These are phyloP conservation scores for Cotesia congregata DNA, from an alignment of 2,888 invertebrate genomes.

Conservation along the genomic window DNA sequence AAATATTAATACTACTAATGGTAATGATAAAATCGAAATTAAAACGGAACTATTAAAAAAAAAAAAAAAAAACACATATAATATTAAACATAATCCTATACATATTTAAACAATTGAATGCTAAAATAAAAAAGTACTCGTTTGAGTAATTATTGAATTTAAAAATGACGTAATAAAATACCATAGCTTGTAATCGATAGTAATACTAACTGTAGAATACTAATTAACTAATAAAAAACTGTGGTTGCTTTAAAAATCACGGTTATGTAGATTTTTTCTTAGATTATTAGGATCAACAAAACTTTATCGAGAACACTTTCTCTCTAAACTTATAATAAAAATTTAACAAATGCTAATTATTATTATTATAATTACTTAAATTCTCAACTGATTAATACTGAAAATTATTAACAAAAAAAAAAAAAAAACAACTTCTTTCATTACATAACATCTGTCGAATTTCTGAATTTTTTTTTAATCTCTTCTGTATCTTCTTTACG, in stretches of 20 bases:
- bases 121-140: conserved; percentile 59
- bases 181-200: conserved; percentile 64
- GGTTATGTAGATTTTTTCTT: conserved; percentile 61
- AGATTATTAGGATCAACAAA: conserved; percentile 57
- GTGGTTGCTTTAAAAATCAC: conserved; percentile 61
- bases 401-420: conserved; percentile 22
- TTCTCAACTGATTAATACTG: conserved; percentile 19
- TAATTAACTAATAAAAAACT: conserved; percentile 55
- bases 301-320: conserved; percentile 67
- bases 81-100: conserved; percentile 67
- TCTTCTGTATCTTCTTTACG: conserved; percentile 50
- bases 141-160: conserved; percentile 60
- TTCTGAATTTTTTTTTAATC: conserved; percentile 48
- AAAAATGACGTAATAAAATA: conserved; percentile 52
- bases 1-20: conserved; percentile 38
- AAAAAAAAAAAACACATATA: conserved; percentile 58
- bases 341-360: conserved; percentile 59
- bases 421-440: conserved; percentile 48
- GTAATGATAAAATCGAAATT: conserved; percentile 51
- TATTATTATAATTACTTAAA: conserved; percentile 46
- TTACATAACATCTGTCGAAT: too few relatives aligned
- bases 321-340: conserved; percentile 61
- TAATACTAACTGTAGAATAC: conserved; percentile 26
- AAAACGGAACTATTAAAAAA: conserved; percentile 54
- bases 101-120: conserved; percentile 69